These are phyloP conservation scores for Nanorana parkeri DNA, from an alignment of 2,113 vertebrate genomes.

Conservation along the genomic window DNA sequence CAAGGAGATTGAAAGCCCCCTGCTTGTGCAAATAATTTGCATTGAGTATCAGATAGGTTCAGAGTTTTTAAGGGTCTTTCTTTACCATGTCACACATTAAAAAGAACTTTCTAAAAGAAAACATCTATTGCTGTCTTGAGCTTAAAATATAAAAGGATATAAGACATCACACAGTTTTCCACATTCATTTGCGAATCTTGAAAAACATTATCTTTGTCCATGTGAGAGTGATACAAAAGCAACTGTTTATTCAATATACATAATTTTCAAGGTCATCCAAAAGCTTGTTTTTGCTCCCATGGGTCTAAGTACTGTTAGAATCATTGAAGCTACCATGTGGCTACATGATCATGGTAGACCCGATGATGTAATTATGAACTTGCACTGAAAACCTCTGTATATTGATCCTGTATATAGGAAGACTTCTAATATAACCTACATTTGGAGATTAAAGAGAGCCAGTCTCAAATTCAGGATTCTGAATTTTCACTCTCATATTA, in stretches of 20 bases:
- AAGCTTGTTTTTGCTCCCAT: too few relatives aligned
- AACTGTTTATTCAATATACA: background rate
- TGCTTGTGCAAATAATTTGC: constrained; percentile 50
- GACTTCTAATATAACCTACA: too few relatives aligned
- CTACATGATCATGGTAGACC: too few relatives aligned
- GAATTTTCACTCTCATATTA: too few relatives aligned
- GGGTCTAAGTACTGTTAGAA: too few relatives aligned
- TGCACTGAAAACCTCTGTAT: too few relatives aligned
- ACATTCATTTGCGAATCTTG: constrained; percentile 30
- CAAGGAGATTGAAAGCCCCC: constrained; percentile 45
- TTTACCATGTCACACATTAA: constrained; percentile 20
- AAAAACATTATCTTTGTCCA: constrained; percentile 2
- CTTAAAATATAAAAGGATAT: constrained; percentile 25
- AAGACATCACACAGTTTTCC: constrained; percentile 32
- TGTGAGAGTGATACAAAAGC: background rate
- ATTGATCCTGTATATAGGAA: too few relatives aligned
- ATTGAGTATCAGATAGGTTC: constrained; percentile 33
- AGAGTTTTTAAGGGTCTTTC: background rate
- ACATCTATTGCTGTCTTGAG: constrained; percentile 13
- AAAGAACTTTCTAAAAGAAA: background rate
- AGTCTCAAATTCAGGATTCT: too few relatives aligned
- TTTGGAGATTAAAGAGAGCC: too few relatives aligned
- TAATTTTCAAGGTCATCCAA: background rate
- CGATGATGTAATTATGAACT: too few relatives aligned
- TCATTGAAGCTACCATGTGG: background rate